A percentile compares a stretch with the other conserved stretches of the same genome.
phyloP scores from a whole-genome alignment of 2,113 vertebrate genomes.

The Heterocephalus glaber region DNA sequence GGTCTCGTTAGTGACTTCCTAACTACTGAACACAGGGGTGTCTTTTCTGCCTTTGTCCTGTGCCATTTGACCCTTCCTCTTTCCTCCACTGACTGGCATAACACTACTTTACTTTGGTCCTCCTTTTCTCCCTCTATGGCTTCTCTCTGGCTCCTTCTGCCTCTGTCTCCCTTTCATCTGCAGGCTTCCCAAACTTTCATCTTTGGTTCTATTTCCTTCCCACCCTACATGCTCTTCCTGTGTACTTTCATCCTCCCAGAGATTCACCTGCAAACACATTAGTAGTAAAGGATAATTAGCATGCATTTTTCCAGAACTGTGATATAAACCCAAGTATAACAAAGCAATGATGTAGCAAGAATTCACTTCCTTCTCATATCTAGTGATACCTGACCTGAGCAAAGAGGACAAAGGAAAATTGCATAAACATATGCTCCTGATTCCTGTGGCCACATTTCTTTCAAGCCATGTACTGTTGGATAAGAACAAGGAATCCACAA shows the following conservation, averaged over 20 bases:
- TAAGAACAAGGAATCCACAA: conserved; percentile 50
- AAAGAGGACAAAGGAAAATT: not conserved
- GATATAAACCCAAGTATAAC: not conserved
- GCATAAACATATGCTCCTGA: not conserved
- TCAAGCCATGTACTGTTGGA: conserved; percentile 9
- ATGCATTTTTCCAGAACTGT: not conserved
- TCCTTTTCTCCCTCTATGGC: not conserved
- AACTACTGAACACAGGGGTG: not conserved
- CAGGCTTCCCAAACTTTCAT: not conserved
- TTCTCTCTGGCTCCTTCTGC: not conserved
- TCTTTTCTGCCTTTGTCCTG: conserved; percentile 3
- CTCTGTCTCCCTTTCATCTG: not conserved
- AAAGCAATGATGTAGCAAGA: conserved; percentile 23
- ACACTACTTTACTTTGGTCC: not conserved
- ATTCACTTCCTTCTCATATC: not conserved
- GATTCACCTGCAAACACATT: not conserved
- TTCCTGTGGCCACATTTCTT: not conserved
- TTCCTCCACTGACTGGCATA: not conserved
- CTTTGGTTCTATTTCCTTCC: conserved; percentile 33
- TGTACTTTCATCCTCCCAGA: conserved; percentile 10
- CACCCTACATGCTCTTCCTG: not conserved
- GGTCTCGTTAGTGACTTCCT: not conserved
- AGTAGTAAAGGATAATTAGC: not conserved
- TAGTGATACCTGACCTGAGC: not conserved
- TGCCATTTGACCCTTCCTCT: conserved; percentile 27